A percentile compares a stretch with the other conserved stretches of the same genome.
phyloP scores from a whole-genome alignment of 2,797 vertebrate species.

The Scolopax bukidnonensis region DNA sequence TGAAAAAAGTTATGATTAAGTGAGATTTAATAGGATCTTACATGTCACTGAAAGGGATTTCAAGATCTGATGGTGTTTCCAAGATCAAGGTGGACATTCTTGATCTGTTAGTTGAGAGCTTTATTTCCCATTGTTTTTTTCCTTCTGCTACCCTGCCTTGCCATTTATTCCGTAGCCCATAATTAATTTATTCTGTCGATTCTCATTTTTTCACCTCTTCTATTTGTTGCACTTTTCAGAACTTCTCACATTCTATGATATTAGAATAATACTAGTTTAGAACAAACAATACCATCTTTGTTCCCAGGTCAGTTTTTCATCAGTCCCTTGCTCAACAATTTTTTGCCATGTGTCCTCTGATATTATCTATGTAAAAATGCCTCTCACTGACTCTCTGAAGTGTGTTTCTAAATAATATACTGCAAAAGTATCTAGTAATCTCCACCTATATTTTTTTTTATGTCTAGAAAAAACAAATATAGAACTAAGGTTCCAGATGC shows the following conservation, averaged over 20 bases:
- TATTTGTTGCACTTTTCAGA: background rate
- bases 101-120: background rate
- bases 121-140: background rate
- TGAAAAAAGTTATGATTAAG: background rate
- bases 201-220: background rate
- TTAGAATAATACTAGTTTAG: background rate
- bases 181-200: background rate
- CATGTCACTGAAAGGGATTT: background rate
- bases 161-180: background rate
- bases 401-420: background rate
- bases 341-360: background rate
- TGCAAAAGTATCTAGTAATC: background rate
- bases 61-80: background rate
- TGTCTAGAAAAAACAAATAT: background rate
- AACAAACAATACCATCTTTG: background rate
- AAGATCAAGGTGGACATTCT: background rate
- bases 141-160: background rate
- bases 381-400: rapidly evolving
- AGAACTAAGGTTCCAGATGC: background rate
- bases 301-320: background rate
- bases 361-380: background rate
- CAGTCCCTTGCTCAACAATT: background rate
- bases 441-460: background rate
- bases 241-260: background rate
- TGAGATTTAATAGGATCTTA: background rate